Evolutionary conservation across 2,113 vertebrate species (phyloP), one percentile per base, ranked within the genome.

Genomic region (Verasper variegatus): DNA sequence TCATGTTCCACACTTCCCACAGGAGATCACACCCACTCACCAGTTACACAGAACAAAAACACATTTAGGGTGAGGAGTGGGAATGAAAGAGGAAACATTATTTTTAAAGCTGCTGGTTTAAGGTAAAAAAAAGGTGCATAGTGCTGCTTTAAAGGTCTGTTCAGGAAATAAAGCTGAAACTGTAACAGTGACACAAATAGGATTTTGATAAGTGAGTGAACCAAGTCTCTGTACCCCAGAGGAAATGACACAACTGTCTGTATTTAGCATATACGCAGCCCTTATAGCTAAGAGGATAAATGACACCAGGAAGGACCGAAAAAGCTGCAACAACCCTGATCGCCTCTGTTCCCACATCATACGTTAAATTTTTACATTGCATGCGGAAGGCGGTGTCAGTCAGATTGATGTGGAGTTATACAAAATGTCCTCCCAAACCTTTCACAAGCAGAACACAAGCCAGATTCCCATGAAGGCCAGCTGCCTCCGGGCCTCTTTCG

Each of bases 381-480:
- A 74, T 68, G 62, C 40, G 47, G 77, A 83, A 73, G 74, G 56
- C 52, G 23, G 17, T 56, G 71, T 85, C 80, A 56, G 12, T 68
- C 76, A 26, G 81, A 84, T 70, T 82, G 81, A 90, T 66, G 81
- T 55, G 20, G 64, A 74, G 10, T 59, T 80, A 82, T 68, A 81
- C 76, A 81, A 80, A 82, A 76, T 23, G 71, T 86, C 73, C 76
- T 73, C 81, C 76, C 63, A 78, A 58, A 78, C 63, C 37, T 80
- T 71, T 84, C 67, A 71, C 27, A 67, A 60, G 62, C 35, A 57
- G 64, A 88, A 76, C 77, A 74, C n/a, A 55, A 59, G 55, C 78
- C 82, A 80, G 72, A 75, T 89, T 87, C 85, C 76, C 83, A 78
- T 54, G 66, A 58, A 55, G 54, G 3, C 69, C 63, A 49, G 71